A percentile compares a stretch with the other conserved stretches of the same genome.
phyloP scores from a whole-genome alignment of 2,113 vertebrate genomes.

The Porphyrio hochstetteri region DNA sequence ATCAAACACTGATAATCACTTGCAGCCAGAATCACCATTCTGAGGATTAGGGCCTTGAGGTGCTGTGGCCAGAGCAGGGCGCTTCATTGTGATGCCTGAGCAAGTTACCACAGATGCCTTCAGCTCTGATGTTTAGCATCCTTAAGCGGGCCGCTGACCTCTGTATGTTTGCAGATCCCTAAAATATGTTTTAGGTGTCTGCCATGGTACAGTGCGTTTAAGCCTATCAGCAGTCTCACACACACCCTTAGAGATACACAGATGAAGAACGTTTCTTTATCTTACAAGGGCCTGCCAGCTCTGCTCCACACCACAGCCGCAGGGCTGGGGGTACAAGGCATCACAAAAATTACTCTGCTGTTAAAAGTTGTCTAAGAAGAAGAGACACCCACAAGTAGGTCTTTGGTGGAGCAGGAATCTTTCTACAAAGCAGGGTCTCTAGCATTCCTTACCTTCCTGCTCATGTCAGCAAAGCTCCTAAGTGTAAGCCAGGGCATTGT shows the following conservation, averaged over 20 bases:
- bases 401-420: neutral
- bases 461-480: neutral
- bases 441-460: neutral
- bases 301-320: neutral
- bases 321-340: fast-evolving
- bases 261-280: neutral
- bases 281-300: neutral
- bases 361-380: neutral
- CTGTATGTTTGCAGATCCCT: neutral
- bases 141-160: neutral
- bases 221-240: neutral
- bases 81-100: neutral
- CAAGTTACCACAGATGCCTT: neutral
- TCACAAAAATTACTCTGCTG: neutral
- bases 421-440: neutral
- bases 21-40: neutral
- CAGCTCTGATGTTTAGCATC: neutral
- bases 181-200: neutral
- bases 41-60: neutral
- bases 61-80: neutral
- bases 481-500: neutral
- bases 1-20: neutral
- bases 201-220: neutral
- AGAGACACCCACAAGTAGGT: neutral
- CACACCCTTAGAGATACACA: neutral